Conservation (phyloP, 2,797 vertebrate genomes). For the Halcyon badia region DNA sequence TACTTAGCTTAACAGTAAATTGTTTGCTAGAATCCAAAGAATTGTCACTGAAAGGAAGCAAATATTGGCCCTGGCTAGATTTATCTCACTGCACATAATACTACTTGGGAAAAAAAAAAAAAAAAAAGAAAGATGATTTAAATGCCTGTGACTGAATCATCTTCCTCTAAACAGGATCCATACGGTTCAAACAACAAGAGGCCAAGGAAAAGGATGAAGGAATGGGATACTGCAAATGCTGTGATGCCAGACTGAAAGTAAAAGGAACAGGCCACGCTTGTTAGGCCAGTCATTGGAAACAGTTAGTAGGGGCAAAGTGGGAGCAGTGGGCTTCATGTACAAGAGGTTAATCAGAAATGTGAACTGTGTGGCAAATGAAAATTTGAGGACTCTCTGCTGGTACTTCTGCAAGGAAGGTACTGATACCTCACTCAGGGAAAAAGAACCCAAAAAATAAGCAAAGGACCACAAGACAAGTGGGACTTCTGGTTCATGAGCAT, state of each 20-base stretch:
- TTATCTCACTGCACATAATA: neutral
- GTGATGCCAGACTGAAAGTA: neutral
- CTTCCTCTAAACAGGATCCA: neutral
- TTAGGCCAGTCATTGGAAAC: neutral
- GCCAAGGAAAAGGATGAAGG: neutral
- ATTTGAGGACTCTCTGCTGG: neutral
- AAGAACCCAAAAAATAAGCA: neutral
- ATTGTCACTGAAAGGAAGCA: neutral
- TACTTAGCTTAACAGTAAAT: neutral
- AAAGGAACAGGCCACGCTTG: neutral
- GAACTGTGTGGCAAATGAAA: neutral
- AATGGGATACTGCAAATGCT: neutral
- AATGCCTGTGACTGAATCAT: neutral
- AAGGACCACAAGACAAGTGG: neutral
- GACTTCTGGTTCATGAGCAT: neutral
- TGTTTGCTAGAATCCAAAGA: neutral
- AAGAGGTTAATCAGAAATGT: neutral
- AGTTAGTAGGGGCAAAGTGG: neutral
- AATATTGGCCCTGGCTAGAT: neutral
- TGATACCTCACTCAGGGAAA: neutral
- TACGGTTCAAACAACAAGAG: neutral
- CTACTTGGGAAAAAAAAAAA: neutral
- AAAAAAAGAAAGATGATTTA: neutral
- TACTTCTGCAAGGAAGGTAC: neutral
- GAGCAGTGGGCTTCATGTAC: accelerated